Evolutionary conservation across 2,797 vertebrate genomes (phyloP).

Genomic region (Molothrus ater): DNA sequence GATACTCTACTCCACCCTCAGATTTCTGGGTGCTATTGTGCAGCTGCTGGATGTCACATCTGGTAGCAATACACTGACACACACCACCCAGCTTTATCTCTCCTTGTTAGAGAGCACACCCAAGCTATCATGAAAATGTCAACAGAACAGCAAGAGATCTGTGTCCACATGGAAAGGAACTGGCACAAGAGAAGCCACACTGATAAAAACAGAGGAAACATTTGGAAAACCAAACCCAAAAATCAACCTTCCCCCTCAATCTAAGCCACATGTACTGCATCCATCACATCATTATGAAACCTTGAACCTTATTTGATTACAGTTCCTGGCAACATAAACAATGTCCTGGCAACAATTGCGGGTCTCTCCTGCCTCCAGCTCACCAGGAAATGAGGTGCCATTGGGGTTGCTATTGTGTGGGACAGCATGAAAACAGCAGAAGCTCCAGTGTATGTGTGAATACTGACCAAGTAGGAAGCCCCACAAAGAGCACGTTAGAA

Average conservation of each 20-base stretch:
- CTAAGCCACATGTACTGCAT: background rate
- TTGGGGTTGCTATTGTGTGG: background rate
- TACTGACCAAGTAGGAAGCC: background rate
- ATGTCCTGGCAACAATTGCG: background rate
- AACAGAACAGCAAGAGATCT: constrained; percentile 13
- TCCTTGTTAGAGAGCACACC: background rate
- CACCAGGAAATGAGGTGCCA: background rate
- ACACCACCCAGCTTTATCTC: constrained; percentile 18
- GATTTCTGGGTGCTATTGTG: constrained; percentile 6
- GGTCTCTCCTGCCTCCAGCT: background rate
- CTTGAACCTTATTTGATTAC: background rate
- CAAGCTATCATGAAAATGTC: background rate
- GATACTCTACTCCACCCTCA: background rate
- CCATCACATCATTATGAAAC: background rate
- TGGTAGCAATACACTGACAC: background rate
- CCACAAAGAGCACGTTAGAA: background rate
- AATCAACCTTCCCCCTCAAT: background rate
- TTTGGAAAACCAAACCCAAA: constrained; percentile 5
- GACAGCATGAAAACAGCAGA: background rate
- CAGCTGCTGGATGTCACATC: constrained; percentile 22
- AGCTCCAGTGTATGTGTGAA: fast-evolving
- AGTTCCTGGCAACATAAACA: background rate
- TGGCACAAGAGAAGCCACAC: background rate
- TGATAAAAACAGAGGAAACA: constrained; percentile 14
- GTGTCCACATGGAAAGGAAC: background rate